Conservation (phyloP, 2,888 invertebrate species). For the Ferdinandea cuprea region DNA sequence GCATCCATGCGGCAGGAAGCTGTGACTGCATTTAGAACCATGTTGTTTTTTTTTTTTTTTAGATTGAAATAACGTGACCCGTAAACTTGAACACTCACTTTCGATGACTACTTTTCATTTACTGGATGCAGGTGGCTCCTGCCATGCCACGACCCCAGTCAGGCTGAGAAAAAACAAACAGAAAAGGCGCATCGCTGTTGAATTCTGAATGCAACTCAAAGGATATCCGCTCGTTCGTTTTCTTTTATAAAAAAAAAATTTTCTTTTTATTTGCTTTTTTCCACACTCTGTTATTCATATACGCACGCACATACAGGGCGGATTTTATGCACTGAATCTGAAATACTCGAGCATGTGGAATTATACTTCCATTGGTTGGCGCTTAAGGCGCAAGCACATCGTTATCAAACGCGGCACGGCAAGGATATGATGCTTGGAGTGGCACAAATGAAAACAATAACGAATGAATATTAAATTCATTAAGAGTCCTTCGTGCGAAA, state of each 20-base stretch:
- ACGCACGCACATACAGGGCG: too few species aligned
- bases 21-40: slow-evolving; percentile 38
- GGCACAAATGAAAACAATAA: slow-evolving; percentile 49
- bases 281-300: background rate
- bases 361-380: slow-evolving; percentile 26
- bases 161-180: slow-evolving; percentile 42
- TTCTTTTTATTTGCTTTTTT: background rate
- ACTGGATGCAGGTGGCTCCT: slow-evolving; percentile 15
- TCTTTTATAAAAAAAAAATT: too few species aligned
- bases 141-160: slow-evolving; percentile 8
- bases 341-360: slow-evolving; percentile 18
- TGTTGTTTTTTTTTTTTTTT: too few species aligned
- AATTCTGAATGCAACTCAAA: slow-evolving; percentile 63
- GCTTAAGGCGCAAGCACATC: slow-evolving; percentile 18
- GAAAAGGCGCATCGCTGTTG: slow-evolving; percentile 59
- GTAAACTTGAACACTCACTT: slow-evolving; percentile 57
- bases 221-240: slow-evolving; percentile 61
- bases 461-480: slow-evolving; percentile 56
- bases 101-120: slow-evolving; percentile 51
- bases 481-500: slow-evolving; percentile 44
- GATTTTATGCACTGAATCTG: slow-evolving; percentile 17
- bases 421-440: slow-evolving; percentile 39
- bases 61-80: slow-evolving; percentile 40
- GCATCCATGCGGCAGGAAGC: slow-evolving; percentile 50
- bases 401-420: slow-evolving; percentile 58